Conservation (phyloP, 2,113 vertebrate genomes). For the Tragelaphus scriptus region DNA sequence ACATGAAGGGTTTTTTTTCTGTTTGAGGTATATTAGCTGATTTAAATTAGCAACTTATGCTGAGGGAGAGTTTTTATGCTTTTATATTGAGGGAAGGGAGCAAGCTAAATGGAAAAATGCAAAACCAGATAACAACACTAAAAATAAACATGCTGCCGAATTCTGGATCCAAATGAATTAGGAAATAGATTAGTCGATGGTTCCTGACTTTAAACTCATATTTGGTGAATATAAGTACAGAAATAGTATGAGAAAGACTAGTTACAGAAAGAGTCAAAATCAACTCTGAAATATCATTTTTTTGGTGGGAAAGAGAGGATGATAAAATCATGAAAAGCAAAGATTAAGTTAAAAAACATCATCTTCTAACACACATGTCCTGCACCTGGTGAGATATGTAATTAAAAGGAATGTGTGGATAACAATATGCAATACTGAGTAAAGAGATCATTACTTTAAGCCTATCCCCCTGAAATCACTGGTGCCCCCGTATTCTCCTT, state of each 20-base stretch:
- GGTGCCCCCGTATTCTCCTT: not conserved
- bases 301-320: not conserved
- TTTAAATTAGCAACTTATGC: not conserved
- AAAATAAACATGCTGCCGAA: not conserved
- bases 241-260: not conserved
- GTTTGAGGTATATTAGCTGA: not conserved
- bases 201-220: not conserved
- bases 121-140: not conserved
- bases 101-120: not conserved
- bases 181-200: not conserved
- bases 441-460: not conserved
- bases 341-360: not conserved
- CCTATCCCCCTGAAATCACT: not conserved
- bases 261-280: not conserved
- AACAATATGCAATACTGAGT: not conserved
- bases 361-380: not conserved
- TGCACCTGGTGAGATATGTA: not conserved
- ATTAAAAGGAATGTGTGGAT: not conserved
- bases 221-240: not conserved
- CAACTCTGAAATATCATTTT: not conserved
- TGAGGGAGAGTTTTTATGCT: not conserved
- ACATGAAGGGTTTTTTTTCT: not conserved
- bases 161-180: not conserved
- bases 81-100: not conserved
- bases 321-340: not conserved